Percentiles rank a stretch among this genome's conserved stretches.
Conservation (phyloP, 2,113 vertebrate species). For the Apteryx owenii region DNA sequence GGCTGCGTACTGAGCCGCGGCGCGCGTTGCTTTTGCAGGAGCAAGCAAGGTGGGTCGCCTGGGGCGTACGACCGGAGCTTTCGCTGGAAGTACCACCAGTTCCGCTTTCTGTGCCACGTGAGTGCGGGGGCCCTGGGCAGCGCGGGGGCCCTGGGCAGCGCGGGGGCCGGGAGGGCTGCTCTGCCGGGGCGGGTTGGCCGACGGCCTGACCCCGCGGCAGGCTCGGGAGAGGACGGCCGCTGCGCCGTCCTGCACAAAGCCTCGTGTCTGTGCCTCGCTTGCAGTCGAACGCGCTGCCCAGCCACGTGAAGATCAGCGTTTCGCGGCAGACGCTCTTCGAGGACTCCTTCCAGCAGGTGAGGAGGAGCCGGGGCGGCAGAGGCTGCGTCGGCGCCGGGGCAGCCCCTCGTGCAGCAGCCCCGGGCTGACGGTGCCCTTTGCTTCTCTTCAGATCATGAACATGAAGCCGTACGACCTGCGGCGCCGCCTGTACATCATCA, state of each 20-base stretch:
- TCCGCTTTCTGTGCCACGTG: slow-evolving; percentile 97
- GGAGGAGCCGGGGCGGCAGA: accelerated
- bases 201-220: no score
- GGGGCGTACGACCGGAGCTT: slow-evolving; percentile 97
- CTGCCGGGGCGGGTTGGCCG: background rate
- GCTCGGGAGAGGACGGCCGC: background rate
- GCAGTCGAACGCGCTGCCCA: slow-evolving; percentile 94
- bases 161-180: background rate
- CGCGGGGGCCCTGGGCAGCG: accelerated
- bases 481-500: slow-evolving; percentile 96
- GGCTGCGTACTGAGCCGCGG: background rate
- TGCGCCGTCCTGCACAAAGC: background rate
- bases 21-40: slow-evolving; percentile 52
- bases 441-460: slow-evolving; percentile 91
- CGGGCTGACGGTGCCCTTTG: background rate
- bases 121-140: slow-evolving; percentile 47
- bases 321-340: slow-evolving; percentile 97
- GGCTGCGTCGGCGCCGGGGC: accelerated
- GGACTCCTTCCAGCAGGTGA: slow-evolving; percentile 97
- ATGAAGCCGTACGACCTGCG: slow-evolving; percentile 97
- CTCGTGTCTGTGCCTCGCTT: background rate
- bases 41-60: slow-evolving; percentile 89
- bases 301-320: slow-evolving; percentile 97
- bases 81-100: slow-evolving; percentile 99
- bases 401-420: accelerated